Conservation (phyloP, 2,888 invertebrate species). For the Tetropium fuscum region DNA sequence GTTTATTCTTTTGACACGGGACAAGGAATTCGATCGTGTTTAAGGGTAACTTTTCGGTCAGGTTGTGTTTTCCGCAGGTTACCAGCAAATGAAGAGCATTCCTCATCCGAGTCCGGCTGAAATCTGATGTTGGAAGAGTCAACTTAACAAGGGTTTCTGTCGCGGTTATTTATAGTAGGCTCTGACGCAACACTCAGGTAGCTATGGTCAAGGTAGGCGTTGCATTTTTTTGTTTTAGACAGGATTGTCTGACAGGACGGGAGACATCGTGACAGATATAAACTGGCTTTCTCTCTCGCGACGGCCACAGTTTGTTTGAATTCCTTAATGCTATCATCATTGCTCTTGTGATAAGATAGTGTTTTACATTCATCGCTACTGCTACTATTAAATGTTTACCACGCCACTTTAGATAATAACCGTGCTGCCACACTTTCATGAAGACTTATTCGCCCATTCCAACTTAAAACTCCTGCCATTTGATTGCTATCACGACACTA, state of each 20-base stretch:
- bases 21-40: conserved; percentile 58
- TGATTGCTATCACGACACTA: conserved; percentile 34
- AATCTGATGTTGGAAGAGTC: conserved; percentile 62
- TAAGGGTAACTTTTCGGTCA: conserved; percentile 58
- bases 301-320: conserved; percentile 45
- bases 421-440: conserved; percentile 43
- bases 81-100: conserved; percentile 26
- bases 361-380: conserved; percentile 60
- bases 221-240: conserved; percentile 62
- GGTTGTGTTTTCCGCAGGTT: conserved; percentile 42
- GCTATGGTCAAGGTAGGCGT: conserved; percentile 64
- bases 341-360: conserved; percentile 61
- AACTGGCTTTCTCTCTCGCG: conserved; percentile 41
- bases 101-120: conserved; percentile 51
- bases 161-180: conserved; percentile 64
- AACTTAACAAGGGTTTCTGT: conserved; percentile 66
- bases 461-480: conserved; percentile 39
- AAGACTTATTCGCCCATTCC: conserved; percentile 41
- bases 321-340: conserved; percentile 59
- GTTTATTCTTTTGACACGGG: conserved; percentile 63
- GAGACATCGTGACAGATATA: conserved; percentile 63
- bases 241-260: conserved; percentile 60
- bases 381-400: conserved; percentile 61
- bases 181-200: conserved; percentile 66
- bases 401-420: conserved; percentile 59